Conservation (phyloP, 2,797 vertebrate genomes). For the Eidolon dupreanum region DNA sequence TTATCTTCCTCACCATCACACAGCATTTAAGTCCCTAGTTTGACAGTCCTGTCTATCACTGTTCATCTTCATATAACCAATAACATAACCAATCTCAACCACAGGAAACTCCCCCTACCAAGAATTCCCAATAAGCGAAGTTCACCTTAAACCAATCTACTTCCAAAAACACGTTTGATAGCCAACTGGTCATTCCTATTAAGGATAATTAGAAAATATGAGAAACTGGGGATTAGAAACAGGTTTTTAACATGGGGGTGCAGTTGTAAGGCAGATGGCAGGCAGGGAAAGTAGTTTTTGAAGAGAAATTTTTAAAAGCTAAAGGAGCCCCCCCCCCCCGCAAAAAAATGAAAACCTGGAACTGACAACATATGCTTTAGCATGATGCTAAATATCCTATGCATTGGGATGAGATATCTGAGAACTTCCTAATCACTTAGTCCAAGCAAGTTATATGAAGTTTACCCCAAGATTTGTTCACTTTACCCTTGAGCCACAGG, state of each 20-base stretch:
- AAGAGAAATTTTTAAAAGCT: constrained; percentile 41
- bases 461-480: neutral
- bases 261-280: neutral
- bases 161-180: neutral
- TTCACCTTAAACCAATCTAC: neutral
- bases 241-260: neutral
- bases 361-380: neutral
- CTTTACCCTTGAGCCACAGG: neutral
- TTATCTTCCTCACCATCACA: neutral
- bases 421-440: neutral
- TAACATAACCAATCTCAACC: neutral
- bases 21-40: neutral
- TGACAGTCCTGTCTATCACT: neutral
- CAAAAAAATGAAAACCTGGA: neutral
- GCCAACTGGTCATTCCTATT: neutral
- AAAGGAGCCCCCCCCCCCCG: neutral
- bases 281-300: neutral
- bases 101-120: neutral
- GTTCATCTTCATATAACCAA: neutral
- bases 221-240: neutral
- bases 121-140: constrained; percentile 23
- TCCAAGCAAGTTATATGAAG: constrained; percentile 21
- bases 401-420: neutral
- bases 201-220: constrained; percentile 5
- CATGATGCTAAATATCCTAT: neutral